Base-by-base conservation (phyloP, 1,140 invertebrate genomes). In the Drosophila sproati region DNA sequence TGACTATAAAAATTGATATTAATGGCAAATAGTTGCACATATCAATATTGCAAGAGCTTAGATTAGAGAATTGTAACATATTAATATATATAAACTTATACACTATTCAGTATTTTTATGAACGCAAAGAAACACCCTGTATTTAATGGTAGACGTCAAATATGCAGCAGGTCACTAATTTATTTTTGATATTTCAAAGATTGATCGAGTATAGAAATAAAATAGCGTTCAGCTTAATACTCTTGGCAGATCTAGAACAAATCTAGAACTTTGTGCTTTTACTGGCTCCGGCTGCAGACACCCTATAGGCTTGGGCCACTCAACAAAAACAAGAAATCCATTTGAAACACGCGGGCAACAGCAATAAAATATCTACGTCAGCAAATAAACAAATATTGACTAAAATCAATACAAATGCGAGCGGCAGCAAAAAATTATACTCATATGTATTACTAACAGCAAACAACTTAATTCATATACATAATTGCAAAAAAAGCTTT, bases 371-470 rank as follows among this genome's bases (percentile, higher is more conserved):
- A 74, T 80, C 43, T 73, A 78, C 85, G 77, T 83, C 80, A 80
- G 83, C 79, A 89, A 78, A 88, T 89, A 89, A 88, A 88, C 85
- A 88, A 88, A 89, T 89, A 88, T 88, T 88, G 74, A 78, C 73
- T 89, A 54, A 66, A 88, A 85, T 89, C 83, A 73, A 89, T 88
- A 85, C 54, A 78, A 89, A 73, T 57, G 70, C 64, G 61, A 47
- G 43, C 39, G 45, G 37, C 20, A 32, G 52, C 48, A 62, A 50
- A 31, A 60, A 63, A 28, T 10, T 28, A 52, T 31, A 48, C 28
- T 31, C 7, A 39, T 31, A 45, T 56, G 57, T 60, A 62, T 28
- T 48, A 79, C 31, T 48, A 79, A 72, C 20, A 48, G 10, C 39
- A 43, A 64, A 54, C n/a, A 64, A 64, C 43, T 35, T 28, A 80